Base-by-base conservation (phyloP, 2,797 vertebrate genomes). In the Gadopsis marmoratus region DNA sequence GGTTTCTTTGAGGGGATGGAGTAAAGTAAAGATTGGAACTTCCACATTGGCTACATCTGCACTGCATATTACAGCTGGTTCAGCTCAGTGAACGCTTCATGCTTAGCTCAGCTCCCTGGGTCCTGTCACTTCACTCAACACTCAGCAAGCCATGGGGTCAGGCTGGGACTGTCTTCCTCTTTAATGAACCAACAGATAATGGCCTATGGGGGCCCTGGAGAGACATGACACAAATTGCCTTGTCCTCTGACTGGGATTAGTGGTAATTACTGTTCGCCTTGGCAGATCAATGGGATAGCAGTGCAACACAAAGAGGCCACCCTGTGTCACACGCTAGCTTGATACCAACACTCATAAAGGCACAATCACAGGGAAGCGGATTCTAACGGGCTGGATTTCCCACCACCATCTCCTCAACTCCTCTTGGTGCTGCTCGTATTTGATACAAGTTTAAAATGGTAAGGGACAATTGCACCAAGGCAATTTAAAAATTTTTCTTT, bases 231-330 rank as follows among this genome's bases (percentile, higher is more conserved):
- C 90, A 93, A 92, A 93, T 88, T 84, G 87, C 91, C 79, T 85
- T 81, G 89, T 92, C 89, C 91, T 92, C 90, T 90, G 92, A 93
- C 91, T 91, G 79, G 92, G 92, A 94, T 94, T 94, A 93, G 88
- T 73, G 71, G 81, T 93, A 93, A 94, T 95, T 94, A 94, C 89
- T 85, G 83, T 80, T 90, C 66, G 86, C 82, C 76, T 74, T 74
- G 81, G 81, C 71, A 90, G 88, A 94, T 93, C 91, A 93, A 90
- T 92, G 90, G 86, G 85, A 91, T 89, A 83, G 84, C 75, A 71
- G 79, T 4, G 61, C 76, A 79, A 86, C 87, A 86, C 78, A 7
- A 74, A 83, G 78, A 91, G 91, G 92, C 88, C 82, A 84, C 70
- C 74, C 58, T 2, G 64, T 91, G 92, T 92, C 91, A 91, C 90